Evolutionary conservation across 2,888 invertebrate species (phyloP), one percentile per base, ranked within the genome.

Genomic region (Agonum fuliginosum): DNA sequence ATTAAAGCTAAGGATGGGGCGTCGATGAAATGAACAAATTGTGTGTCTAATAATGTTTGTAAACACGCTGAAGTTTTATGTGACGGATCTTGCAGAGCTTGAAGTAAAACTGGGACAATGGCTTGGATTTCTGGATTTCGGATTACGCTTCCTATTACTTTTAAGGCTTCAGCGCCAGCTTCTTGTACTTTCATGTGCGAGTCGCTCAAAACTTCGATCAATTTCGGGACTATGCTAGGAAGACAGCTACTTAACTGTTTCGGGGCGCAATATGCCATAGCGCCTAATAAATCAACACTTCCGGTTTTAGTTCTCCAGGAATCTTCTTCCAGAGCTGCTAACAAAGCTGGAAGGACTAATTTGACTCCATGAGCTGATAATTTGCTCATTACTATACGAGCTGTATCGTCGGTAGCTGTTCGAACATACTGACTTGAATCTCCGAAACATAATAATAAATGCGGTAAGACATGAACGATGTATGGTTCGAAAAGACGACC

Each of bases 1-100:
- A 99, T 98, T 71, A 99, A 90, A 78, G 99, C 99, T 19, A 99
- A 90, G 0, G 99, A 99, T 0, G 99, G 98, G 1, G 99, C 97
- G 87, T 99, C 99, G 83, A 99, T 98, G 88, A 99, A 98, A 88
- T 99, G 99, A 48, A 99, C 97, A 88, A 99, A 99, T 87, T 98
- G 95, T 0, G 97, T 97, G 87, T 97, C 95, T n/a, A 97, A 87
- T 22, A 99, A 89, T 0, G 95, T 97, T 85, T 97, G 96, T n/a
- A 99, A 90, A 84, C 97, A 98, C 0, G 91, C 91, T 0, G 96
- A 95, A 0, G 99, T 99, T 86, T 96, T 97, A 86, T 95, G 94
- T 0, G 97, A 96, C 1, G 99, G 99, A 89, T 99, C 98, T 86
- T 98, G 97, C 0, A 99, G 89, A 0, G 98, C 98, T 83, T 94